phyloP scores from a whole-genome alignment of 2,888 invertebrate genomes.

The Sussaba pulchella region DNA sequence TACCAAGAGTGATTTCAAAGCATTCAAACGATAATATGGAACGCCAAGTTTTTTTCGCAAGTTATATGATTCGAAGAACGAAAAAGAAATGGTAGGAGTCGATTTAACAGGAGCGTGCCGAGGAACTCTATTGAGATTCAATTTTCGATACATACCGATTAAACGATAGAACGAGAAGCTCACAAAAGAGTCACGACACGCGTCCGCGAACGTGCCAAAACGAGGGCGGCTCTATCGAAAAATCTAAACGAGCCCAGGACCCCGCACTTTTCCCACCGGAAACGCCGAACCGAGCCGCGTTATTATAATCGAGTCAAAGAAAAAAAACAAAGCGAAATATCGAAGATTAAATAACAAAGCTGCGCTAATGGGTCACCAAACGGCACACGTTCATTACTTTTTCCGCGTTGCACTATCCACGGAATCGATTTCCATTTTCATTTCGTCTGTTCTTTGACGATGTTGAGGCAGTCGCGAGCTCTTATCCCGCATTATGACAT shows the following conservation, averaged over 20 bases:
- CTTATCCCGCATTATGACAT: slow-evolving; percentile 1
- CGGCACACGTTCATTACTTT: too few relatives aligned
- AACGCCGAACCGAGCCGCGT: slow-evolving; percentile 2
- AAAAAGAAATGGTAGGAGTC: background rate
- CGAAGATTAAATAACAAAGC: background rate
- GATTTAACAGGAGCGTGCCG: background rate
- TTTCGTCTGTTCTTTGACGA: background rate
- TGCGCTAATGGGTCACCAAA: background rate
- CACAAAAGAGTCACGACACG: slow-evolving; percentile 54
- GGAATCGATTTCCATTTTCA: slow-evolving; percentile 15
- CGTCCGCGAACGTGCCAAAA: slow-evolving; percentile 68
- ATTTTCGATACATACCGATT: slow-evolving; percentile 80
- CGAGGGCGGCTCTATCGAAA: slow-evolving; percentile 55
- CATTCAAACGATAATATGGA: too few relatives aligned
- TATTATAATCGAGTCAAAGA: slow-evolving; percentile 54
- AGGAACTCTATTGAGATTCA: slow-evolving; percentile 74
- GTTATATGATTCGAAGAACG: background rate
- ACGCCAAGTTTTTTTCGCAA: too few relatives aligned
- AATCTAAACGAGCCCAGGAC: slow-evolving; percentile 60
- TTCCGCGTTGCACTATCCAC: background rate
- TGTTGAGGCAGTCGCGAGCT: background rate
- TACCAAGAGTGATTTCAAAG: too few relatives aligned
- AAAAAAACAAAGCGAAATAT: background rate
- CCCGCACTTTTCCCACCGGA: background rate
- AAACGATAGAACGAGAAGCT: slow-evolving; percentile 51